Evolutionary conservation across 2,113 vertebrate genomes (phyloP).

Genomic region (Atractosteus spatula): DNA sequence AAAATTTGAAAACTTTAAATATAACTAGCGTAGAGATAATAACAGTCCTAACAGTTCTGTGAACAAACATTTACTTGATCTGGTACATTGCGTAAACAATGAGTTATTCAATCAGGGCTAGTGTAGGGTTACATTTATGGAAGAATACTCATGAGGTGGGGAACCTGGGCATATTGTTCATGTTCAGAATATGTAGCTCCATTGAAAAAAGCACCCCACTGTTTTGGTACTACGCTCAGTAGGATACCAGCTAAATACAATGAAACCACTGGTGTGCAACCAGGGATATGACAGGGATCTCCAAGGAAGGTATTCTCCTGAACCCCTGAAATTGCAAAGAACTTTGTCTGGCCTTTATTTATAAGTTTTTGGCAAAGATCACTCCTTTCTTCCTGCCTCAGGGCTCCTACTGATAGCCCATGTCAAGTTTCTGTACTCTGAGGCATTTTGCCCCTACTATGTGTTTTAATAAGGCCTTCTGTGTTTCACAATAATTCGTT

Average conservation of each 20-base stretch:
- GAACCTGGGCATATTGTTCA: too few species aligned
- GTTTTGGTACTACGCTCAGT: not conserved
- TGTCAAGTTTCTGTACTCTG: not conserved
- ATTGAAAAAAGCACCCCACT: too few species aligned
- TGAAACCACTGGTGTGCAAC: not conserved
- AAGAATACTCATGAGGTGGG: too few species aligned
- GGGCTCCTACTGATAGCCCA: not conserved
- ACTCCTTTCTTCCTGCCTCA: not conserved
- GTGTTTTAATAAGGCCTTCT: conserved; percentile 5
- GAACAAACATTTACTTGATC: too few species aligned
- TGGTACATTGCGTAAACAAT: too few species aligned
- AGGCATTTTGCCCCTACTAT: not conserved
- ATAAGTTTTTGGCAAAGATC: not conserved
- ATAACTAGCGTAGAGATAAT: too few species aligned
- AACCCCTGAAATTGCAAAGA: not conserved
- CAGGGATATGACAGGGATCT: not conserved
- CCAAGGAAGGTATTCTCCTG: not conserved
- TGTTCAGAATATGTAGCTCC: not conserved
- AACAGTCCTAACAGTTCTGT: too few species aligned
- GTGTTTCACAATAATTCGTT: too few species aligned
- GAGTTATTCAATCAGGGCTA: too few species aligned
- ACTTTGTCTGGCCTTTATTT: not conserved
- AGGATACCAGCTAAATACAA: not conserved
- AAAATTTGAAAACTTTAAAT: too few species aligned
- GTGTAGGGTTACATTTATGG: too few species aligned